Base-by-base conservation (phyloP, 2,797 vertebrate genomes). In the Oryzias sinensis region DNA sequence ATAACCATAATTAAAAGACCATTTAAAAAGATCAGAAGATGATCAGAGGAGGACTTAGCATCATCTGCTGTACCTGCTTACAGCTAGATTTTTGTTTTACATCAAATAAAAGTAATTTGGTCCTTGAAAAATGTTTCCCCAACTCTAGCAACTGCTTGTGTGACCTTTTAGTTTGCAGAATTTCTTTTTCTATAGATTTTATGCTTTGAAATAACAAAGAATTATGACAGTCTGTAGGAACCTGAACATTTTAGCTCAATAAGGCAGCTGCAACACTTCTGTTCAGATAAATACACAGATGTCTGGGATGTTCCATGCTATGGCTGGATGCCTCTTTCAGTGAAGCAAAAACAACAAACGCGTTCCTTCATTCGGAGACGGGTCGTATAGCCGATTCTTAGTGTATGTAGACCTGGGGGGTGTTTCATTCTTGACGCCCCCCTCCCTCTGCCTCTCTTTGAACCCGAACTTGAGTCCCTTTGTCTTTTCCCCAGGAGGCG, bases 401-500 rank as follows among this genome's bases (percentile, higher is more conserved):
- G 58, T 25, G 42, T 41, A 61, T 69, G 57, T 53, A 47, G 41
- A 74, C 65, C 70, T 70, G 62, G 44, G 44, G 72, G 59, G 53
- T 68, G 73, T 83, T 85, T 68, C 77, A 83, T 76, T 48, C 41
- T 53, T 52, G 50, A 43, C 14, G 17, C 29, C 43, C 65, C 71
- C 74, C 79, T 73, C 58, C 69, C 80, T 33, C 14, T 57, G 56
- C 48, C 47, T 61, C 43, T 76, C 53, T 68, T 57, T 56, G 76
- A 88, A 73, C 77, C 83, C 49, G 73, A 61, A 79, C 87, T 91
- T 87, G 86, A 91, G 90, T 88, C 90, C 20, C 80, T 90, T 88
- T 92, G 87, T 87, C 78, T 95, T 92, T 93, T 67, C 76, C 72
- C 84, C 89, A 95, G 94, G 94, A 98, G 96, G 90, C 95, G 96